Evolutionary conservation across 2,888 invertebrate species (phyloP).

Genomic region (Melanostoma scalare): DNA sequence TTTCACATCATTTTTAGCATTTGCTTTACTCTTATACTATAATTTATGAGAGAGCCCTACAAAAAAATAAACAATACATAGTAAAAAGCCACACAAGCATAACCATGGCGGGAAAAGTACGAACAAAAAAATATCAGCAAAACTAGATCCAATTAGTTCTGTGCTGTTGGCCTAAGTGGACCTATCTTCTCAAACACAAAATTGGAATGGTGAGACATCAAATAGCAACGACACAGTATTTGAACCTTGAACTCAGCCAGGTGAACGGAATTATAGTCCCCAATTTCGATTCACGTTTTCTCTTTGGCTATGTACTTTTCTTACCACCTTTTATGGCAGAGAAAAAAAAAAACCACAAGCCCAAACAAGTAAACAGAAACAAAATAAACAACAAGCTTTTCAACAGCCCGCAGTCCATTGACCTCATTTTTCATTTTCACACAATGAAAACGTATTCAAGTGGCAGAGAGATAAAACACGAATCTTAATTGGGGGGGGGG

Average conservation of each 20-base stretch:
- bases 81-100: conserved; percentile 3
- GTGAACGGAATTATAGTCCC: conserved; percentile 22
- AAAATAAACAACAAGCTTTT: neutral
- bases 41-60: conserved; percentile 4
- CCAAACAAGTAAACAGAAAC: no score
- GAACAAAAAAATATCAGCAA: neutral
- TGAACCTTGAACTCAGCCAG: conserved; percentile 34
- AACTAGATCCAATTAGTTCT: conserved; percentile 29
- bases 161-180: conserved; percentile 6
- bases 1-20: conserved; percentile 1
- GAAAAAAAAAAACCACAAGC: neutral
- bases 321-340: neutral
- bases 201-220: conserved; percentile 5
- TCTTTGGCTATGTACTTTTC: neutral
- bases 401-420: conserved; percentile 48
- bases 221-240: conserved; percentile 13
- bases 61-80: conserved; percentile 5
- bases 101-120: conserved; percentile 4
- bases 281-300: neutral
- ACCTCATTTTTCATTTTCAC: conserved; percentile 38
- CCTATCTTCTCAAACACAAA: neutral
- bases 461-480: conserved; percentile 21
- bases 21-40: conserved; percentile 3
- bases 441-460: conserved; percentile 14
- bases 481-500: conserved; percentile 28